Evolutionary conservation across 2,113 vertebrate genomes (phyloP).

Genomic region (Nothocercus julius): DNA sequence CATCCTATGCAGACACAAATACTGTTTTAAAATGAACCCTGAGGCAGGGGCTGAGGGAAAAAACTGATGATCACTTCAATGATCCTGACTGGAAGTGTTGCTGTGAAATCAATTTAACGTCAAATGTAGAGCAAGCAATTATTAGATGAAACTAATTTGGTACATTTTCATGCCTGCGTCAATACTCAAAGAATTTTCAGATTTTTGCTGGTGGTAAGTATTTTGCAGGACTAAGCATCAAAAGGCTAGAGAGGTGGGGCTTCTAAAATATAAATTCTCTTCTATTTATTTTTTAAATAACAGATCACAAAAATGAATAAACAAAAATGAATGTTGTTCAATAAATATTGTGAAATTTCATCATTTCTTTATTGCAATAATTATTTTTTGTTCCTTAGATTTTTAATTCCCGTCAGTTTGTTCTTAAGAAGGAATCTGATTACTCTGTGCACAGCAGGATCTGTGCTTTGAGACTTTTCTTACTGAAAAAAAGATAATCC

Average conservation of each 20-base stretch:
- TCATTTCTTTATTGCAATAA: conserved; percentile 59
- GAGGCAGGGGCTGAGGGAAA: background rate
- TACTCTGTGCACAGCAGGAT: conserved; percentile 73
- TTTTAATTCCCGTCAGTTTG: conserved; percentile 46
- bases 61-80: background rate
- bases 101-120: background rate
- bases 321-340: conserved; percentile 39
- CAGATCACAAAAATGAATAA: conserved; percentile 38
- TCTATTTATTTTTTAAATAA: conserved; percentile 76
- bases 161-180: background rate
- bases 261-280: conserved; percentile 10
- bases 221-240: conserved; percentile 46
- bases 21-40: background rate
- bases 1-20: conserved; percentile 62
- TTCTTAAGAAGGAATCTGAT: conserved; percentile 64
- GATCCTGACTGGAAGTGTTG: background rate
- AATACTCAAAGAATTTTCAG: background rate
- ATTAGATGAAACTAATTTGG: background rate
- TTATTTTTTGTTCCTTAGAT: conserved; percentile 52
- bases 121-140: background rate
- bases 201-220: conserved; percentile 17
- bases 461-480: conserved; percentile 53
- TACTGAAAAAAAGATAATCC: background rate
- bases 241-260: background rate
- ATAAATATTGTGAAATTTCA: conserved; percentile 11